Percentiles rank a stretch among this genome's conserved stretches.
These are phyloP conservation scores for Holothuria glaberrima DNA, from an alignment of 35 echinoderm and acorn worm species.

Conservation along the genomic window DNA sequence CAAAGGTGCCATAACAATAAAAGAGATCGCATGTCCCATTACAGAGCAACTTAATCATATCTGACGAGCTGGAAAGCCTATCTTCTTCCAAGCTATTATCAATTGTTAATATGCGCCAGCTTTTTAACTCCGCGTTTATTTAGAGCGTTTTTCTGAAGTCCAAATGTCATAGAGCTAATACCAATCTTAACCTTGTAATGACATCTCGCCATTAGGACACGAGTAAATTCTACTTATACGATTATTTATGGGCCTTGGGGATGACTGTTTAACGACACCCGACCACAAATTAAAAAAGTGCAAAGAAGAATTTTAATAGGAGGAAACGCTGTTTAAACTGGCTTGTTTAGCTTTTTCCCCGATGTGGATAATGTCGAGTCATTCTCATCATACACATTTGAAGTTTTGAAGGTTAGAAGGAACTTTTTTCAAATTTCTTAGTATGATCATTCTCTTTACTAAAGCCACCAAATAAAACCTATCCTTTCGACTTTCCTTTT, in stretches of 20 bases:
- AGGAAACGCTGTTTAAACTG: neutral
- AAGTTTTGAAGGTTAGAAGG: no score
- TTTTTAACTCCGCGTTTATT: neutral
- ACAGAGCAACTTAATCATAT: constrained; percentile 52
- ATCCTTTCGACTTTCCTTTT: no score
- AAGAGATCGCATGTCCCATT: constrained; percentile 48
- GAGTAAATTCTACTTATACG: constrained; percentile 14
- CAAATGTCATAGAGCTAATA: constrained; percentile 13
- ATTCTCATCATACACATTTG: no score
- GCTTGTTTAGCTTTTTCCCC: no score
- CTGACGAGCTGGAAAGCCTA: constrained; percentile 15
- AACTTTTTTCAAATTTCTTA: no score
- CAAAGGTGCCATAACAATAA: constrained; percentile 62
- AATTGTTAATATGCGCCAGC: constrained; percentile 25
- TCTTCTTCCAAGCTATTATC: constrained; percentile 19
- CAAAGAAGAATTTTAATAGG: neutral
- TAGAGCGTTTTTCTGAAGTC: constrained; percentile 14
- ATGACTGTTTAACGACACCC: constrained; percentile 27
- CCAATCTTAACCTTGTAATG: constrained; percentile 4
- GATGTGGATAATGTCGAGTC: no score
- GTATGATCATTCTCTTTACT: no score
- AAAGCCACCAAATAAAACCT: no score
- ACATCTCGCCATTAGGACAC: constrained; percentile 3
- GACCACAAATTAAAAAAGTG: constrained; percentile 21
- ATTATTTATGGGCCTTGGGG: neutral